These are phyloP conservation scores for Tholera decimalis DNA, from an alignment of 2,888 invertebrate genomes.

Conservation along the genomic window DNA sequence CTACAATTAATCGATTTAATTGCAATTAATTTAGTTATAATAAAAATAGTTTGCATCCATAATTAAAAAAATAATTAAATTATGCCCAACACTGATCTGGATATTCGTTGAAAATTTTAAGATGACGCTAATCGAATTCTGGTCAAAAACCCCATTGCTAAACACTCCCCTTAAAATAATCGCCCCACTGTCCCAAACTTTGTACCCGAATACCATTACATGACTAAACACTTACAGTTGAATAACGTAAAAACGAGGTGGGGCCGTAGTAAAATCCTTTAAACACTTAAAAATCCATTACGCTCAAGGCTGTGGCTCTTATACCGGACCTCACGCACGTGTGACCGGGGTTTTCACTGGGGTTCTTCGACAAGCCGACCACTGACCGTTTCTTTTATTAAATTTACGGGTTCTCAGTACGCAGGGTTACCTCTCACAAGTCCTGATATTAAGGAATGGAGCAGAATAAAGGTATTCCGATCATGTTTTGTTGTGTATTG, in stretches of 20 bases:
- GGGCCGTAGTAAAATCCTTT: constrained; percentile 51
- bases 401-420: constrained; percentile 48
- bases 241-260: constrained; percentile 43
- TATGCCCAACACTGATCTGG: no score
- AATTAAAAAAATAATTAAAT: no score
- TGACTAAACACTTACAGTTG: constrained; percentile 48
- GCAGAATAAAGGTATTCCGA: constrained; percentile 17
- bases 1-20: no score
- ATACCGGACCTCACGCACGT: constrained; percentile 48
- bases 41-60: no score
- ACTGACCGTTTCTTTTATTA: constrained; percentile 48
- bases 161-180: neutral
- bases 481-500: constrained; percentile 11
- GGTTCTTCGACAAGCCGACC: constrained; percentile 1
- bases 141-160: constrained; percentile 2
- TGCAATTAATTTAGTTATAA: no score
- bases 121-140: no score
- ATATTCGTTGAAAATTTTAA: no score
- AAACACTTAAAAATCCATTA: constrained; percentile 66
- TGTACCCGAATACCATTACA: constrained; percentile 13
- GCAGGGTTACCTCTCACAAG: constrained; percentile 10
- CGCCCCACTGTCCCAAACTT: neutral
- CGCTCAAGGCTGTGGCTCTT: constrained; percentile 38
- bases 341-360: constrained; percentile 24
- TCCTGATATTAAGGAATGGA: constrained; percentile 20